phyloP scores from a whole-genome alignment of 2,888 invertebrate species.

The Polydrusus cervinus region DNA sequence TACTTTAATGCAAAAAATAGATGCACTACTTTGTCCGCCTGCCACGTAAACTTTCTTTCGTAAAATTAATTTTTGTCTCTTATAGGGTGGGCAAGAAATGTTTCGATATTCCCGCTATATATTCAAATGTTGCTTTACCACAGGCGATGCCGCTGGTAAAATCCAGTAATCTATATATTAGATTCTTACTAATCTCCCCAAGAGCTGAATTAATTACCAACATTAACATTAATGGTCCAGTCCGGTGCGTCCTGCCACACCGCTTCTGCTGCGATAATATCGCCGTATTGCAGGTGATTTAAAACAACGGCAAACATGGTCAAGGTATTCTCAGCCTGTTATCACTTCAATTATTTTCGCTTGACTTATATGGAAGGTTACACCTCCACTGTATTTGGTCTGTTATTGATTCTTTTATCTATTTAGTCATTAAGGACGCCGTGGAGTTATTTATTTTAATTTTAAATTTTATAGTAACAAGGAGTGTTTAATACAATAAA shows the following conservation, averaged over 20 bases:
- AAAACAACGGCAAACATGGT: constrained; percentile 63
- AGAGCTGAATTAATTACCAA: constrained; percentile 29
- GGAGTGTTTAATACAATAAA: too few species aligned
- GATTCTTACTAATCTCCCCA: constrained; percentile 24
- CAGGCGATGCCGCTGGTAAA: too few species aligned
- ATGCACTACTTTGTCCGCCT: too few species aligned
- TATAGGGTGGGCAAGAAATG: too few species aligned
- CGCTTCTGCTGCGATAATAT: constrained; percentile 61
- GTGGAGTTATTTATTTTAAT: too few species aligned
- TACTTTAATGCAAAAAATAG: too few species aligned
- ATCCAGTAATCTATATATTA: not conserved
- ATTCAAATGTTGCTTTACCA: too few species aligned
- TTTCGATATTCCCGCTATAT: too few species aligned
- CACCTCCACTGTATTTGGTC: constrained; percentile 18
- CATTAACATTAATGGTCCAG: constrained; percentile 38
- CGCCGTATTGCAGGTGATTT: constrained; percentile 61
- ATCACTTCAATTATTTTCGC: constrained; percentile 33
- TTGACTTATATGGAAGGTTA: constrained; percentile 31
- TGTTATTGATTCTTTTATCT: not conserved
- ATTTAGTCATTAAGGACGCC: not conserved
- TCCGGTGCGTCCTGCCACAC: constrained; percentile 58
- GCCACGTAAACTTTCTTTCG: too few species aligned
- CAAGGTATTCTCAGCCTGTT: constrained; percentile 58
- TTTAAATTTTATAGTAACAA: too few species aligned
- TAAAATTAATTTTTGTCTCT: too few species aligned